Base-by-base conservation (phyloP, 2,888 invertebrate species). In the Drosophila kuntzei region DNA sequence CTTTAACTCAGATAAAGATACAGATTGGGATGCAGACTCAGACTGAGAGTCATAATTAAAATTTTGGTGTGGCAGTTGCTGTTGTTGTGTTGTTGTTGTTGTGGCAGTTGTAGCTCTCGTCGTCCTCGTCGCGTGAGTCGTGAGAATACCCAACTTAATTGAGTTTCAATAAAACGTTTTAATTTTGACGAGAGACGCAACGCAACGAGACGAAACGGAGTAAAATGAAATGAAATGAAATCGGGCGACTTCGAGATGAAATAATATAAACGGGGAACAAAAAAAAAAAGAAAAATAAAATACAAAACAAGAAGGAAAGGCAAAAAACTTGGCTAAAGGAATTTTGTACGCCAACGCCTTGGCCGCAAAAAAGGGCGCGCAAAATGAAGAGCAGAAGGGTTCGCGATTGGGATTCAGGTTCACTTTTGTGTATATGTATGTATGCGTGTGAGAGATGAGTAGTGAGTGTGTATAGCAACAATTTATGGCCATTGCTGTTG, bases 261-360 rank as follows among this genome's bases (percentile, higher is more conserved):
- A 32, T 14, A 27, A 16, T 22, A 18, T n/a, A 9, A 55, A 16
- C 2, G 27, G 20, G 20, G 1, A 27, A 27, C 11, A 3, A 8
- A 25, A 16, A 14, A 36, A 18, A 43, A 51, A 27, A 8, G 32
- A 54, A 46, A 8, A 20, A 22, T n/a, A n/a, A n/a, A n/a, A n/a
- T n/a, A 8, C 16, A 34, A 16, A 25, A 11, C 14, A 20, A 37
- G 8, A 53, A 16, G 51, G 27, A 29, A 11, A 37, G 62, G 49
- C 29, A 44, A 43, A 14, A 27, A 53, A 62, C 55, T 47, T 43
- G 65, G 51, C 60, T 54, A 62, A 69, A 84, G 87, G 83, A 83
- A 87, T 83, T 83, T 84, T 86, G 83, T 83, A 87, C 83, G 87
- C 87, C 84, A 84, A 83, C 83, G 87, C 87, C 83, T 83, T 55